phyloP scores from a whole-genome alignment of 2,888 invertebrate genomes.

The Brenthis hecate region DNA sequence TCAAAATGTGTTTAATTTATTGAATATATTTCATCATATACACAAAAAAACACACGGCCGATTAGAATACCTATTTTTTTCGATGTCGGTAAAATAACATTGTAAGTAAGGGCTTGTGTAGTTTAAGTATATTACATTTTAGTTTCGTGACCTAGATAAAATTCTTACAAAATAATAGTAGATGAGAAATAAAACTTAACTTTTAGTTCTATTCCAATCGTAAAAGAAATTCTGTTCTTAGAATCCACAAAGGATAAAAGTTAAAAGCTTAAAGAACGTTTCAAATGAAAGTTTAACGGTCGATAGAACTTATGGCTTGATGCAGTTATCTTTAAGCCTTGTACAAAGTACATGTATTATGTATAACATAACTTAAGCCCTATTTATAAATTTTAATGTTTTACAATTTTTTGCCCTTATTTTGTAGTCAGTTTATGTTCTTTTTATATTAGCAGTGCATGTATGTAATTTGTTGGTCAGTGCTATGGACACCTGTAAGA shows the following conservation, averaged over 20 bases:
- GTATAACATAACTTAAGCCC: not conserved
- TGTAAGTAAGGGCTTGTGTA: no score
- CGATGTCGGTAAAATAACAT: no score
- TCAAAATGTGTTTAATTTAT: no score
- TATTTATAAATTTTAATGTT: no score
- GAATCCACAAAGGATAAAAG: conserved; percentile 69
- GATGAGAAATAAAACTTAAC: conserved; percentile 54
- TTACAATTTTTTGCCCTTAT: no score
- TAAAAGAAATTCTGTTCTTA: conserved; percentile 62
- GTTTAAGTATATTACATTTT: not conserved
- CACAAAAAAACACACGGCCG: no score
- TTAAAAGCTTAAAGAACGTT: conserved; percentile 67
- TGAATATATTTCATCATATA: no score
- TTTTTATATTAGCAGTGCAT: no score
- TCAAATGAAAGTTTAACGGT: conserved; percentile 55
- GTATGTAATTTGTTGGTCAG: no score
- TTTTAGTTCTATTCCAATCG: conserved; percentile 51
- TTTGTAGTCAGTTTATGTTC: no score
- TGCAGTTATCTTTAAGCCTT: conserved; percentile 21
- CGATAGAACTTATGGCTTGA: conserved; percentile 23
- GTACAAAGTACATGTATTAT: conserved; percentile 9
- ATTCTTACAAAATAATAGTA: conserved; percentile 20
- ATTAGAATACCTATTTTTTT: no score
- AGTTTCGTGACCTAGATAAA: conserved; percentile 19
- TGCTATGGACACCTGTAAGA: no score